Evolutionary conservation across 1,140 invertebrate genomes (phyloP).

Genomic region (Ceratosolen fusciceps): DNA sequence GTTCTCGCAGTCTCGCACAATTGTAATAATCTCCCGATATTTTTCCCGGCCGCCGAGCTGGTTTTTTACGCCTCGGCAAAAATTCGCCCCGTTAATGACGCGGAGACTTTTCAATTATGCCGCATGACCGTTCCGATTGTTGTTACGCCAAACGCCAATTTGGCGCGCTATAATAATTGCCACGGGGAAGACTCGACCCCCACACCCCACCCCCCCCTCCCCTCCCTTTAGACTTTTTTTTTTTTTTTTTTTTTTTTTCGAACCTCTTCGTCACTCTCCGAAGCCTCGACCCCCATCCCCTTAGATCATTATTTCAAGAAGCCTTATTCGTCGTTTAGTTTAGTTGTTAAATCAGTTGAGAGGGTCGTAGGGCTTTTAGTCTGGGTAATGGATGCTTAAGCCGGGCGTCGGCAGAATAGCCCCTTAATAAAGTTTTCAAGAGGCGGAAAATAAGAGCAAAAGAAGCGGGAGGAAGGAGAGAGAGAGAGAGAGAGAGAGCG

Average conservation of each 20-base stretch:
- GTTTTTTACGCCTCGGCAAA: background rate
- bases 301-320: no score
- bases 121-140: slow-evolving; percentile 44
- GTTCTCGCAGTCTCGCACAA: slow-evolving; percentile 29
- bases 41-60: background rate
- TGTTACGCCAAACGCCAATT: background rate
- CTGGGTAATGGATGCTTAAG: background rate
- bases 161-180: slow-evolving; percentile 1
- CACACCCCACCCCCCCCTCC: background rate
- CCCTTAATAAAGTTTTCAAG: slow-evolving; percentile 40
- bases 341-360: slow-evolving; percentile 41
- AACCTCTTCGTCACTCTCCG: background rate
- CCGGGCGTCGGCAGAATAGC: background rate
- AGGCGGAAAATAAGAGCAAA: background rate
- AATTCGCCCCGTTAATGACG: slow-evolving; percentile 43
- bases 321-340: no score
- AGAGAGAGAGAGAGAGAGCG: background rate
- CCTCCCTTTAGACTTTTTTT: no score
- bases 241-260: no score
- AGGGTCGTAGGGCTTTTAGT: background rate
- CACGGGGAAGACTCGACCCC: background rate
- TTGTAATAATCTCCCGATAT: slow-evolving; percentile 6
- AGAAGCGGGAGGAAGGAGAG: background rate
- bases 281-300: no score
- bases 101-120: slow-evolving; percentile 53